A percentile compares a stretch with the other conserved stretches of the same genome.
These are phyloP conservation scores for Drosophila nebulosa DNA, from an alignment of 1,140 invertebrate species.

Conservation along the genomic window DNA sequence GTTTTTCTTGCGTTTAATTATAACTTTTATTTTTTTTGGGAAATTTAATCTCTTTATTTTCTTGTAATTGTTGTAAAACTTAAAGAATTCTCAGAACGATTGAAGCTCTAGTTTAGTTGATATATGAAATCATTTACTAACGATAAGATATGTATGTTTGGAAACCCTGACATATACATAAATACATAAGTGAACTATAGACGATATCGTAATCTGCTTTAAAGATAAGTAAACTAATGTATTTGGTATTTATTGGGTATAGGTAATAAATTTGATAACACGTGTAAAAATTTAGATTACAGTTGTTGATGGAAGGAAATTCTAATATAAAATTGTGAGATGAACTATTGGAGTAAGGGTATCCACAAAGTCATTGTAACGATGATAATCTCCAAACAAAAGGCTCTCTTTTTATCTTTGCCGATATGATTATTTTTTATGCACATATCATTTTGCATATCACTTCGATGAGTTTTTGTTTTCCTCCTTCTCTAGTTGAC, in stretches of 20 bases:
- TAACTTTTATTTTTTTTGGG: too few relatives aligned
- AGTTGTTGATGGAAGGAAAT: too few relatives aligned
- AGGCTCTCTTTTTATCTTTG: background rate
- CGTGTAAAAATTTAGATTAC: background rate
- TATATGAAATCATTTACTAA: background rate
- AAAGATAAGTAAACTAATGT: background rate
- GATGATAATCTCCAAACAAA: background rate
- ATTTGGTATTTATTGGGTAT: background rate
- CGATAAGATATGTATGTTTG: constrained; percentile 11
- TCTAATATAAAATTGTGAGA: too few relatives aligned
- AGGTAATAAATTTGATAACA: background rate
- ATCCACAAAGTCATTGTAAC: background rate
- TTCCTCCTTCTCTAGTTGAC: background rate
- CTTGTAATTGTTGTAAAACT: background rate
- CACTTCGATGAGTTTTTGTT: background rate
- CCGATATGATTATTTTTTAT: background rate
- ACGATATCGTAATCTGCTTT: background rate
- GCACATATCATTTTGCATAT: background rate
- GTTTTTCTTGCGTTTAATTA: constrained; percentile 2
- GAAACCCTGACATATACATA: background rate
- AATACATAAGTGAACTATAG: background rate
- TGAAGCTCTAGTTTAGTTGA: background rate
- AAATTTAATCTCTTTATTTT: constrained; percentile 15
- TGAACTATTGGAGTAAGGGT: background rate
- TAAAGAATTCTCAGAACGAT: background rate